phyloP scores from a whole-genome alignment of 2,797 vertebrate genomes.

The Schizopygopsis malacanthus region DNA sequence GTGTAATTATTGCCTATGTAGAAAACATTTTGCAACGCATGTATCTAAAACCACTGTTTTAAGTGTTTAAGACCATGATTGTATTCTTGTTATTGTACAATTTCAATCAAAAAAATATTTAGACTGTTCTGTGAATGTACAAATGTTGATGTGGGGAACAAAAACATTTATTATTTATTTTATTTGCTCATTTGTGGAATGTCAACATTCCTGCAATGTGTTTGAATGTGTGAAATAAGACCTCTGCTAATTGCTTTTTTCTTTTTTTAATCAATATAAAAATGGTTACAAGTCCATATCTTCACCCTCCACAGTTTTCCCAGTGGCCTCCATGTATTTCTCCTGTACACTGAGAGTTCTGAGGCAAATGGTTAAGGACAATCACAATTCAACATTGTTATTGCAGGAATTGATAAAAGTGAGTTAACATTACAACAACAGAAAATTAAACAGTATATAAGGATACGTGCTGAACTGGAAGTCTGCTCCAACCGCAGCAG shows the following conservation, averaged over 20 bases:
- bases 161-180: not conserved
- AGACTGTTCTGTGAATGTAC: not conserved
- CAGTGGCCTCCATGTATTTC: constrained; percentile 82
- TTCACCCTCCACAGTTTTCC: constrained; percentile 86
- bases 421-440: not conserved
- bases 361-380: constrained; percentile 78
- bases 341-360: constrained; percentile 93
- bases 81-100: not conserved
- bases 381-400: constrained; percentile 39
- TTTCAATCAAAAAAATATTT: not conserved
- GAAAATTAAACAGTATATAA: constrained; percentile 63
- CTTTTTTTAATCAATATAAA: constrained; percentile 23
- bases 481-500: constrained; percentile 91
- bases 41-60: not conserved
- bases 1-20: not conserved
- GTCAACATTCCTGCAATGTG: not conserved
- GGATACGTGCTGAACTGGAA: constrained; percentile 98
- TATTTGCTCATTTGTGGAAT: not conserved
- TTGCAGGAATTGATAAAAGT: not conserved
- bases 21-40: not conserved
- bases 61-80: not conserved
- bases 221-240: not conserved
- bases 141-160: not conserved
- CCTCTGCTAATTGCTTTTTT: not conserved
- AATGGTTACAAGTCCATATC: constrained; percentile 79